A percentile compares a stretch with the other conserved stretches of the same genome.
Evolutionary conservation across 2,797 vertebrate species (phyloP).

Genomic region (Pipistrellus kuhlii): DNA sequence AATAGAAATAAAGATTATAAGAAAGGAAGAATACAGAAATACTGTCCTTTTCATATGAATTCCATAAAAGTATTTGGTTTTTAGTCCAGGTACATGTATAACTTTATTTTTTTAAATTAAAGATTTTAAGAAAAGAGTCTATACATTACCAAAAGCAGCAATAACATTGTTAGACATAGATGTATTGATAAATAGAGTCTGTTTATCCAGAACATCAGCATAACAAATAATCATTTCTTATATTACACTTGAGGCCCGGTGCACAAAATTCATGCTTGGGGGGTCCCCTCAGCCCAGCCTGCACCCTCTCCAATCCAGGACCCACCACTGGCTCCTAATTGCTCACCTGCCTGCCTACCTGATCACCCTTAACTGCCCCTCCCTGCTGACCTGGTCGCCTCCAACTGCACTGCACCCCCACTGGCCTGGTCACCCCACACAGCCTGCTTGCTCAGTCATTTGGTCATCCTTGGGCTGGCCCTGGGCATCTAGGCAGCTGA

Average conservation of each 20-base stretch:
- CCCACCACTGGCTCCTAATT: no score
- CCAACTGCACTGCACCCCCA: no score
- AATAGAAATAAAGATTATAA: not conserved
- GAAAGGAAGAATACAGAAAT: not conserved
- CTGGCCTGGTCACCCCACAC: no score
- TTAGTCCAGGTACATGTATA: not conserved
- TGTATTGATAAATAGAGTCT: not conserved
- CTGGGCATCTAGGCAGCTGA: no score
- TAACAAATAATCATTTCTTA: conserved; percentile 22
- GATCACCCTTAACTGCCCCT: no score
- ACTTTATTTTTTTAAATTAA: not conserved
- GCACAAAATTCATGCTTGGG: no score
- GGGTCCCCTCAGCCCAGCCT: no score
- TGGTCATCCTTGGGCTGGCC: no score
- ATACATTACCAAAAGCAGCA: not conserved
- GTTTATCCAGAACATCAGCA: not conserved
- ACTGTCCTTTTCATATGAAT: not conserved
- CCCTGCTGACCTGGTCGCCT: no score
- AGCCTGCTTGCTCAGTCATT: no score
- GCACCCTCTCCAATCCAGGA: no score
- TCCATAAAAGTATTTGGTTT: not conserved
- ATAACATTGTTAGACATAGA: not conserved
- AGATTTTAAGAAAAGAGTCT: not conserved
- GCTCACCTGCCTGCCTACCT: no score
- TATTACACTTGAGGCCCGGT: not conserved